phyloP scores from a whole-genome alignment of 2,113 vertebrate genomes.

The Pelvicachromis taeniatus region DNA sequence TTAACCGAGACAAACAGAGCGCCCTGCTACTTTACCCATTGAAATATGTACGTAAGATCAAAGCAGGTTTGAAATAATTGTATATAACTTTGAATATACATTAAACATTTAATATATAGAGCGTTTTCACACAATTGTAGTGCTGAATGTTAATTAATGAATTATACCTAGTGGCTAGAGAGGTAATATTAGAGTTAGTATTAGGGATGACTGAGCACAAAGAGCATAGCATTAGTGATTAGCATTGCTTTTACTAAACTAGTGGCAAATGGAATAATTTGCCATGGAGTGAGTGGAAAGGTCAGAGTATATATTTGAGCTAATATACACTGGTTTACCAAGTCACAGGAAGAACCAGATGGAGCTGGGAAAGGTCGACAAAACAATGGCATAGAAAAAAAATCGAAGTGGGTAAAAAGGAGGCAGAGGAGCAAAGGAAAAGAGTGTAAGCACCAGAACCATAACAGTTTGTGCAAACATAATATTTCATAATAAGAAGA shows the following conservation, averaged over 20 bases:
- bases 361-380: not conserved
- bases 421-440: not conserved
- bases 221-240: not conserved
- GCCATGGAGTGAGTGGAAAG: not conserved
- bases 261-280: not conserved
- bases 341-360: not conserved
- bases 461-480: not conserved
- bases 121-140: not conserved
- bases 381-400: not conserved
- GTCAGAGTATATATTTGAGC: not conserved
- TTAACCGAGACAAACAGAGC: not conserved
- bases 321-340: not conserved
- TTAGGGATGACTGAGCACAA: not conserved
- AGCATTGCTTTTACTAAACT: not conserved
- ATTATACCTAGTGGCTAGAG: not conserved
- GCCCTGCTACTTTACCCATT: not conserved
- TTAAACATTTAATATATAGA: not conserved
- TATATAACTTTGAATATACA: not conserved
- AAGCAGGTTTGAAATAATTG: not conserved
- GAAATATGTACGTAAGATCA: not conserved
- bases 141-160: not conserved
- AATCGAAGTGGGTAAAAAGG: not conserved
- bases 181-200: not conserved
- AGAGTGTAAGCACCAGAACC: not conserved
- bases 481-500: not conserved